These are phyloP conservation scores for Drosophila lacertosa DNA, from an alignment of 1,140 invertebrate genomes.

Conservation along the genomic window DNA sequence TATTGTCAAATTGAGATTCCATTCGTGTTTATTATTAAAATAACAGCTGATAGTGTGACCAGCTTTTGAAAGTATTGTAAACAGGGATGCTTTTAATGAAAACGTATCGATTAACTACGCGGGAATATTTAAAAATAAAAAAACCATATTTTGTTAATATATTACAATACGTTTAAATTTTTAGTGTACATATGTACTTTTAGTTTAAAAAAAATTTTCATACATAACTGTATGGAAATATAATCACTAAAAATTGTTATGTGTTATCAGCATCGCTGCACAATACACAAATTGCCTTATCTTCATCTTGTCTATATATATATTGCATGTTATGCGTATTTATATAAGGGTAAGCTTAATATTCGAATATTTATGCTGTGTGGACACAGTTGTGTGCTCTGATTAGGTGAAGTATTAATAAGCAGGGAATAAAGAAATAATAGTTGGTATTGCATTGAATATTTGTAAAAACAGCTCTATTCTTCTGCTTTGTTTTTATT, in stretches of 20 bases:
- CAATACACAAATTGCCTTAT: too few relatives aligned
- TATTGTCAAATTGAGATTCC: slow-evolving; percentile 47
- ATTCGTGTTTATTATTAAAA: slow-evolving; percentile 21
- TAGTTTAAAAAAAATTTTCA: too few relatives aligned
- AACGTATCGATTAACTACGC: not conserved
- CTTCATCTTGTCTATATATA: too few relatives aligned
- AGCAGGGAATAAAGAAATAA: not conserved
- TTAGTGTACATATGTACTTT: not conserved
- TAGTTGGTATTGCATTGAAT: not conserved
- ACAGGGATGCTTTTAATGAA: not conserved
- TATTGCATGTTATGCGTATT: too few relatives aligned
- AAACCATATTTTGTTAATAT: too few relatives aligned
- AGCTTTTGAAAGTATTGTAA: not conserved
- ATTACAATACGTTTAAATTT: not conserved
- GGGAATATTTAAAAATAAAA: too few relatives aligned
- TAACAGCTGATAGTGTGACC: slow-evolving; percentile 28
- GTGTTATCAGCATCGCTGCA: too few relatives aligned
- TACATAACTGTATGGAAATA: too few relatives aligned
- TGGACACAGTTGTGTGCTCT: not conserved
- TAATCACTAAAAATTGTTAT: too few relatives aligned
- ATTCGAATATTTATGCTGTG: not conserved
- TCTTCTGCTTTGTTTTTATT: not conserved
- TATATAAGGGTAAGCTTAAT: too few relatives aligned
- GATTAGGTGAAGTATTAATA: not conserved
- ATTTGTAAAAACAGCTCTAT: not conserved